phyloP scores from a whole-genome alignment of 1,140 invertebrate genomes.

The Nasonia vitripennis region DNA sequence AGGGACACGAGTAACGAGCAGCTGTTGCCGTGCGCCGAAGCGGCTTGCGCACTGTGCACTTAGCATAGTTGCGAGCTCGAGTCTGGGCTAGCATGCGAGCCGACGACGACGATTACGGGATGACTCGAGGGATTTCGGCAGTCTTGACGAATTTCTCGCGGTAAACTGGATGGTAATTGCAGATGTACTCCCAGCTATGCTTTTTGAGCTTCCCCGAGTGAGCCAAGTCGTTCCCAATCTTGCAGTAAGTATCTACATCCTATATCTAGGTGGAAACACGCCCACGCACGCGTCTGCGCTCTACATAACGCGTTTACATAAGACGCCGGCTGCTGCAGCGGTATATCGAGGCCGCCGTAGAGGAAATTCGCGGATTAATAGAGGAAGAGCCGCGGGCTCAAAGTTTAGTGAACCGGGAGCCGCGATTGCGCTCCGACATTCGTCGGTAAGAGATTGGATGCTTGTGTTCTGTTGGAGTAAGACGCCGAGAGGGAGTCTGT shows the following conservation, averaged over 20 bases:
- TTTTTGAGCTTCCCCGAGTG: no score
- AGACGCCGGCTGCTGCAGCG: neutral
- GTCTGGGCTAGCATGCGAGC: neutral
- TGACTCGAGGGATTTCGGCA: neutral
- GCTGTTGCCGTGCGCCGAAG: neutral
- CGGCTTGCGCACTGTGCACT: neutral
- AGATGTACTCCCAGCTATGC: no score
- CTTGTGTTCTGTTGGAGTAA: no score
- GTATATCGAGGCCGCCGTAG: neutral
- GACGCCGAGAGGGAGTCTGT: no score
- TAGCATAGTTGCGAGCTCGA: neutral
- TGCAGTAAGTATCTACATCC: no score
- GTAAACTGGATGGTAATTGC: no score
- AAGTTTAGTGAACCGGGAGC: constrained; percentile 7
- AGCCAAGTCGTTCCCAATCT: neutral
- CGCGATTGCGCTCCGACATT: neutral
- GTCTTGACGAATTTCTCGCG: neutral
- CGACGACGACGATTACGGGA: neutral
- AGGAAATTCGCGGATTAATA: neutral
- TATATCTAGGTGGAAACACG: neutral
- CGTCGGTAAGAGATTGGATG: constrained; percentile 12
- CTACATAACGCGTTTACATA: neutral
- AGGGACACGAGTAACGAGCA: constrained; percentile 18
- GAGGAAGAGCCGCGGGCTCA: neutral
- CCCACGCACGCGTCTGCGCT: neutral